Base-by-base conservation (phyloP, 1,140 invertebrate genomes). In the Danaus melanippus region DNA sequence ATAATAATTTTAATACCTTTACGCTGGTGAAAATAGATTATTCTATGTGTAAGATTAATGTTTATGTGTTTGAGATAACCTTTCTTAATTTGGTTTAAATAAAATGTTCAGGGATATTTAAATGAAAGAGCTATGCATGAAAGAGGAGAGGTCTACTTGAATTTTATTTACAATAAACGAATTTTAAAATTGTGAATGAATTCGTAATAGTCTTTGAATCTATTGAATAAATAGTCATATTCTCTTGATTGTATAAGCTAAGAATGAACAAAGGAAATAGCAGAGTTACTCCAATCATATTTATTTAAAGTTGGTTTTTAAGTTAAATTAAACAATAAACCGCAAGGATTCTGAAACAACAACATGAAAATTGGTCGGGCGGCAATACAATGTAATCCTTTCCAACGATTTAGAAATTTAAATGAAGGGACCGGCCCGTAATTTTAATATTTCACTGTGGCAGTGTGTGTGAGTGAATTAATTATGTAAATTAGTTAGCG, bases 401-500 rank as follows among this genome's bases (percentile, higher is more conserved):
- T n/a, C n/a, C n/a, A n/a, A n/a, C n/a, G n/a, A n/a, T n/a, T n/a
- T n/a, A n/a, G n/a, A n/a, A n/a, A n/a, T n/a, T n/a, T 58, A 78
- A 76, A 76, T 76, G 67, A 76, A 68, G 67, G 69, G 69, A 66
- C 67, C 55, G 52, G 43, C 56, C 67, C 65, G 62, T 62, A 56
- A 68, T 71, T 74, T 71, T 74, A 74, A 78, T 76, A 80, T 74
- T 76, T 75, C n/a, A 73, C 56, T 47, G 48, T 61, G 48, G 61
- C 53, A 64, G 61, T 66, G 68, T 73, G 62, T 64, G 69, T 62
- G 53, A 70, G 62, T 68, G 63, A 77, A 77, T 79, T 77, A 77
- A 79, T 79, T 81, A 77, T 79, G 74, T 54, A 76, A 79, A 81
- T 79, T 67, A 76, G 67, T 73, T 69, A 67, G 68, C n/a, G n/a